These are phyloP conservation scores for Calameuta pallipes DNA, from an alignment of 2,888 invertebrate genomes.

Conservation along the genomic window DNA sequence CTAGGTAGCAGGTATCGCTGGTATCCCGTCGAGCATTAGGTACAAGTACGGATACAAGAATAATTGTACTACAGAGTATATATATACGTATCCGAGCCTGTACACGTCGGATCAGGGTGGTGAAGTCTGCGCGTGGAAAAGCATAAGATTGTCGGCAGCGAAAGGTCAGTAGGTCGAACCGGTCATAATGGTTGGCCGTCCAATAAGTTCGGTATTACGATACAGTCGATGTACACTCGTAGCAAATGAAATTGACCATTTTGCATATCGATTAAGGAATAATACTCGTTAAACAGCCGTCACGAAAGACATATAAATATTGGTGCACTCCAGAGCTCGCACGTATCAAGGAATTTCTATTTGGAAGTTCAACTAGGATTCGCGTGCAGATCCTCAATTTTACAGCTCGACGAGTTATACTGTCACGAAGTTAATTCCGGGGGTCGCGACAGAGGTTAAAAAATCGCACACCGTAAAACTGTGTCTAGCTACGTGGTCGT, in stretches of 20 bases:
- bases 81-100: not conserved
- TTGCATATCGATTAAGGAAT: not conserved
- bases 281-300: not conserved
- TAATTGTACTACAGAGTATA: not conserved
- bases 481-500: not conserved
- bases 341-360: not conserved
- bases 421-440: not conserved
- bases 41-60: not conserved
- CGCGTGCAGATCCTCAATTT: not conserved
- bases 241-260: not conserved
- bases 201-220: not conserved
- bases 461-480: not conserved
- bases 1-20: not conserved
- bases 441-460: not conserved
- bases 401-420: not conserved
- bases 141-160: not conserved
- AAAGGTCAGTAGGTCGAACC: constrained; percentile 44
- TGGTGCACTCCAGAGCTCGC: not conserved
- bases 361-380: not conserved
- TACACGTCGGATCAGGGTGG: not conserved
- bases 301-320: not conserved
- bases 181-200: constrained; percentile 21
- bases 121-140: not conserved
- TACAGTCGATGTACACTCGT: not conserved
- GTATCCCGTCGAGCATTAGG: not conserved